phyloP scores from a whole-genome alignment of 2,113 vertebrate genomes.

The Lagopus muta region DNA sequence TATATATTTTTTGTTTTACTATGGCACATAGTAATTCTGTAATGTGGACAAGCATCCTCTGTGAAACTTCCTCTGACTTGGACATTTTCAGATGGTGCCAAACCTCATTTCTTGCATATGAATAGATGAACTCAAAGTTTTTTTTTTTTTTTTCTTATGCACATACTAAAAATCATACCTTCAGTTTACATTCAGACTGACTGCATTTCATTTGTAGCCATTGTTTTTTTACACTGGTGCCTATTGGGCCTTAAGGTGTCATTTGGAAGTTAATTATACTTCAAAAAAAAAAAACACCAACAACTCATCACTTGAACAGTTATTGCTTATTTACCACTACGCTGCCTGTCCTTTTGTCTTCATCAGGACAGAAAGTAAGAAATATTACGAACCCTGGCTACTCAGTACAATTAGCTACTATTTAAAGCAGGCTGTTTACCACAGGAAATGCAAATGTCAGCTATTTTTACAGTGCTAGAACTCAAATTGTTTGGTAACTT shows the following conservation, averaged over 20 bases:
- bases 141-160: neutral
- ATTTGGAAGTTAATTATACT: too few species aligned
- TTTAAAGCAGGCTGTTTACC: neutral
- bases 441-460: neutral
- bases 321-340: neutral
- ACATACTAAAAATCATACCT: neutral
- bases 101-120: neutral
- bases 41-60: rapidly evolving
- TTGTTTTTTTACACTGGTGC: too few species aligned
- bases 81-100: neutral
- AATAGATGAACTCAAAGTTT: neutral
- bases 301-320: too few species aligned
- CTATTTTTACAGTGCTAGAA: neutral
- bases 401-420: neutral
- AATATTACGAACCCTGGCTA: rapidly evolving
- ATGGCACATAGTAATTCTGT: neutral
- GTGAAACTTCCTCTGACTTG: neutral
- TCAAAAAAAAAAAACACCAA: too few species aligned
- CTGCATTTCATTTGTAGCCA: neutral
- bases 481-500: neutral
- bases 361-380: neutral
- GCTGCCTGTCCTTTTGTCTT: neutral
- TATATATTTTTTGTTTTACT: neutral
- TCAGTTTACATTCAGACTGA: too few species aligned
- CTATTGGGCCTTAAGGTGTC: neutral